A percentile compares a stretch with the other conserved stretches of the same genome.
These are phyloP conservation scores for Nesoenas mayeri DNA, from an alignment of 2,113 vertebrate genomes.

Conservation along the genomic window DNA sequence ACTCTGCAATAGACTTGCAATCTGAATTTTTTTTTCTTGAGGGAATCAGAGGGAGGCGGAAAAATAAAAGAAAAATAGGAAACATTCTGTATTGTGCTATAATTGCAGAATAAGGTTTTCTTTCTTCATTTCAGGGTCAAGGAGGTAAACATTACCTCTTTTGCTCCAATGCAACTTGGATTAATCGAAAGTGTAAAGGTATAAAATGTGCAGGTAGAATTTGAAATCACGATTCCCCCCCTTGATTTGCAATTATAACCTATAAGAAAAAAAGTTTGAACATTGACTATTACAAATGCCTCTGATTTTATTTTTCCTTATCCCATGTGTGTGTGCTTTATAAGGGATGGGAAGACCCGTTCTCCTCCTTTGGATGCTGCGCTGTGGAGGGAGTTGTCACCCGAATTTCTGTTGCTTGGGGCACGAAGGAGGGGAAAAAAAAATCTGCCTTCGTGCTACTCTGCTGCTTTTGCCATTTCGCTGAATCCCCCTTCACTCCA, in stretches of 20 bases:
- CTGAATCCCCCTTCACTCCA: neutral
- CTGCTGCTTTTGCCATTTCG: neutral
- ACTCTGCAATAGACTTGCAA: neutral
- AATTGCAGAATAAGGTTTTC: neutral
- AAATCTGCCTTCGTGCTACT: neutral
- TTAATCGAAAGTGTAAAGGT: neutral
- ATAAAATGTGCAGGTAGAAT: neutral
- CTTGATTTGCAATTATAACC: neutral
- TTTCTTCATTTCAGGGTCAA: neutral
- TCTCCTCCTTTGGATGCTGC: neutral
- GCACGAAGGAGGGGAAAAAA: neutral
- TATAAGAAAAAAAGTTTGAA: neutral
- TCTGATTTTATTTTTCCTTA: neutral
- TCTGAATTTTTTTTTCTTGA: neutral
- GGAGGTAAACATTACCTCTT: neutral
- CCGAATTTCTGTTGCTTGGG: neutral
- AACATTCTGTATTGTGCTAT: neutral
- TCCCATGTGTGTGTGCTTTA: neutral
- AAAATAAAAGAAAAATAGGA: neutral
- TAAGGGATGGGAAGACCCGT: neutral
- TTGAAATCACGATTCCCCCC: neutral
- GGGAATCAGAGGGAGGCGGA: neutral
- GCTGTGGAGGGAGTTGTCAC: accelerated
- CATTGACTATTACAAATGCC: neutral
- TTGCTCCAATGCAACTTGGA: neutral